These are phyloP conservation scores for Sipha maydis DNA, from an alignment of 2,888 invertebrate genomes.

Conservation along the genomic window DNA sequence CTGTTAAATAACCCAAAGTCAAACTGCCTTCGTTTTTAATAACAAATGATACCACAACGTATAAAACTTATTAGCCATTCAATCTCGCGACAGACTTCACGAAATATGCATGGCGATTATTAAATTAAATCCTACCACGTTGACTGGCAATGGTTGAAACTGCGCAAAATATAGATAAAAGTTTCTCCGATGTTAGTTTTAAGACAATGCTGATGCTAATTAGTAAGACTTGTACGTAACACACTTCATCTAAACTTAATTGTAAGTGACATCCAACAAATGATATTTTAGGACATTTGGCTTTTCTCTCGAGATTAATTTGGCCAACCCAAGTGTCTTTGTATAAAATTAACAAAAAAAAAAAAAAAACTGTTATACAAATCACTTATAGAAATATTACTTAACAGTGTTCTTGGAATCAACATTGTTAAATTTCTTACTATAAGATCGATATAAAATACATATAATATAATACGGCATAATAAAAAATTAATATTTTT, in stretches of 20 bases:
- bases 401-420: too few species aligned
- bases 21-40: slow-evolving; percentile 5
- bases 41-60: not conserved
- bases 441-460: too few species aligned
- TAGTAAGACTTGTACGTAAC: not conserved
- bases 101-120: not conserved
- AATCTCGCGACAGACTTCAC: not conserved
- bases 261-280: not conserved
- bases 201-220: not conserved
- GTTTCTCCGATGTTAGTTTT: not conserved
- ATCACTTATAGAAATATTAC: too few species aligned
- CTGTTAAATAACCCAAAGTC: not conserved
- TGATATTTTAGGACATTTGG: not conserved
- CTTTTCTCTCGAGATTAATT: not conserved
- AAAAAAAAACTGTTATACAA: too few species aligned
- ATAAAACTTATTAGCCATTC: not conserved
- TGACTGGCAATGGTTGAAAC: not conserved
- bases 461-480: too few species aligned
- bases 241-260: not conserved
- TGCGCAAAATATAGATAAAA: not conserved
- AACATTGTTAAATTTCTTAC: too few species aligned
- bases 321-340: not conserved
- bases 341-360: too few species aligned
- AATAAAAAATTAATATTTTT: too few species aligned
- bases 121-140: not conserved